These are phyloP conservation scores for Spizaetus ornatus DNA, from an alignment of 2,113 vertebrate genomes.

Conservation along the genomic window DNA sequence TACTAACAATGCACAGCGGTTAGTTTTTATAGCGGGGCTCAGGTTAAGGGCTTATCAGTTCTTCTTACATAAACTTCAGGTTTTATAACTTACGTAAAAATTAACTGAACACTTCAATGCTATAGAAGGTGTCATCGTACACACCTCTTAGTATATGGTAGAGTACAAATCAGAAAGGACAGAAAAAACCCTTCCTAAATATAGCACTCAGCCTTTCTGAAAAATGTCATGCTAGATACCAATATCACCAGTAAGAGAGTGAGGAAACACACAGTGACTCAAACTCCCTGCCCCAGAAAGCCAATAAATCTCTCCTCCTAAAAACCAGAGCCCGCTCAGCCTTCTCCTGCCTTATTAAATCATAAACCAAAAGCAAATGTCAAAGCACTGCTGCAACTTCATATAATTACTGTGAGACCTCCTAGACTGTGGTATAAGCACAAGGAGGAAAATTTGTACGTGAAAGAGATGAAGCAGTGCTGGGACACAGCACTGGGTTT, in stretches of 20 bases:
- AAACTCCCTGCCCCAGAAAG: neutral
- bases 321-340: neutral
- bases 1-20: neutral
- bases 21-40: neutral
- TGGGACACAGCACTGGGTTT: neutral
- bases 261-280: neutral
- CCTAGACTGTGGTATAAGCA: neutral
- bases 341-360: slow-evolving; percentile 7
- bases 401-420: neutral
- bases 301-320: slow-evolving; percentile 10
- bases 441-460: neutral
- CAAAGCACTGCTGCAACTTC: neutral
- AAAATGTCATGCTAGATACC: neutral
- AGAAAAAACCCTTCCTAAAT: neutral
- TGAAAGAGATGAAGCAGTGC: neutral
- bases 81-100: neutral
- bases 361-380: neutral
- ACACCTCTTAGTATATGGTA: neutral
- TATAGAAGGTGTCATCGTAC: neutral
- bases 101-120: neutral
- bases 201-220: neutral
- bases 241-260: neutral
- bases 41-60: neutral
- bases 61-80: neutral
- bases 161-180: neutral